These are phyloP conservation scores for Tachyglossus aculeatus DNA, from an alignment of 2,797 vertebrate species.

Conservation along the genomic window DNA sequence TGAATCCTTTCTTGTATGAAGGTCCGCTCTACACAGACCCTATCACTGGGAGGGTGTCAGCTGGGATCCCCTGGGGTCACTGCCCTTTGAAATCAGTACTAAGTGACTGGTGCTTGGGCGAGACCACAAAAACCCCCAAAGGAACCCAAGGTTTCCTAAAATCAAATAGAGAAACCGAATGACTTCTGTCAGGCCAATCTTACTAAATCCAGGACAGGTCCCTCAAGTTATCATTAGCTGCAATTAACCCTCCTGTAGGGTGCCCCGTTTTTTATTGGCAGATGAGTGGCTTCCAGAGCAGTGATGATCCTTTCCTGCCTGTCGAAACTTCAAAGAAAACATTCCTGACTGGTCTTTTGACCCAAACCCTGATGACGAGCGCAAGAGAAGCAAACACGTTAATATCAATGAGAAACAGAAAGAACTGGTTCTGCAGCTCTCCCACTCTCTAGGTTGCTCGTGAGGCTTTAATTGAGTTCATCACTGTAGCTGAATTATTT, in stretches of 20 bases:
- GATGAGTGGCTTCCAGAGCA: conserved; percentile 44
- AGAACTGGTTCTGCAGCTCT: conserved; percentile 25
- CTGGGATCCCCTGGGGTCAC: too few species aligned
- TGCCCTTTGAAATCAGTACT: too few species aligned
- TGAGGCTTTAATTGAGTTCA: conserved; percentile 4
- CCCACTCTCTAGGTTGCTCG: background rate
- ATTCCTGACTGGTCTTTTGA: conserved; percentile 17
- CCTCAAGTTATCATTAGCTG: conserved; percentile 57
- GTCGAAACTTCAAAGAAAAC: conserved; percentile 19
- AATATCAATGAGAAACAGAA: background rate
- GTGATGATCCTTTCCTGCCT: conserved; percentile 18
- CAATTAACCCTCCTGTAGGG: conserved; percentile 60
- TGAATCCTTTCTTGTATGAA: too few species aligned
- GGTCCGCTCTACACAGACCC: too few species aligned
- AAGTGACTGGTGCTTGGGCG: too few species aligned
- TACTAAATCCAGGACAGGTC: conserved; percentile 43
- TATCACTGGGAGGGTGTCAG: too few species aligned
- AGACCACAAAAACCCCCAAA: conserved; percentile 24
- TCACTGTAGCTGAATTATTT: background rate
- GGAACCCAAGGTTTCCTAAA: conserved; percentile 48
- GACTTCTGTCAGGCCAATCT: conserved; percentile 51
- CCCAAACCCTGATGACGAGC: background rate
- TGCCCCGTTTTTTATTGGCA: conserved; percentile 60
- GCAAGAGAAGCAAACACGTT: conserved; percentile 8
- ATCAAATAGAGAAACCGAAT: conserved; percentile 36